Percentiles rank a stretch among this genome's conserved stretches.
These are phyloP conservation scores for Anhinga anhinga DNA, from an alignment of 2,113 vertebrate species.

Conservation along the genomic window DNA sequence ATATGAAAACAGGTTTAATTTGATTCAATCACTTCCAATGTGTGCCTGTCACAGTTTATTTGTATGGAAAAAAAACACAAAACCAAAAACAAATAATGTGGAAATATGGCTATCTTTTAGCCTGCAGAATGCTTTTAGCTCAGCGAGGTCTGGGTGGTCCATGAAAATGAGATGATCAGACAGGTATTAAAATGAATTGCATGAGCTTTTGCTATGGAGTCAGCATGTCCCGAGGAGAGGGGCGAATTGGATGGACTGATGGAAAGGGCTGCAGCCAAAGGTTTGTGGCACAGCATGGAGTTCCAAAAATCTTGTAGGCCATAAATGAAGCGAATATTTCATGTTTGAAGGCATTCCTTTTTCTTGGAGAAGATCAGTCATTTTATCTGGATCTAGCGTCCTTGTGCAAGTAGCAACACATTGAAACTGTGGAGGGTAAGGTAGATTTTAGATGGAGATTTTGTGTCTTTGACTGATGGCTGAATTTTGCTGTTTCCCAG, in stretches of 20 bases:
- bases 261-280: constrained; percentile 22
- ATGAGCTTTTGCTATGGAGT: background rate
- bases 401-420: background rate
- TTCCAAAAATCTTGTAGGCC: background rate
- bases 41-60: background rate
- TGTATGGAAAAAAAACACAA: background rate
- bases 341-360: background rate
- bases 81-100: background rate
- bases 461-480: background rate
- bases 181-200: background rate
- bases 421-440: background rate
- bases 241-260: background rate
- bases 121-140: background rate
- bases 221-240: background rate
- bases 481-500: background rate
- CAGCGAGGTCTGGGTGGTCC: background rate
- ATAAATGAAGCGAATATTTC: constrained; percentile 20
- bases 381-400: background rate
- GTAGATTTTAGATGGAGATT: background rate
- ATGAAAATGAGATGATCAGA: background rate
- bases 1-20: background rate
- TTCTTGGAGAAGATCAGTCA: background rate
- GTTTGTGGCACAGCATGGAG: background rate
- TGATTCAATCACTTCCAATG: background rate
- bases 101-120: background rate